These are phyloP conservation scores for Megaceryle maxima DNA, from an alignment of 2,113 vertebrate genomes.

Conservation along the genomic window DNA sequence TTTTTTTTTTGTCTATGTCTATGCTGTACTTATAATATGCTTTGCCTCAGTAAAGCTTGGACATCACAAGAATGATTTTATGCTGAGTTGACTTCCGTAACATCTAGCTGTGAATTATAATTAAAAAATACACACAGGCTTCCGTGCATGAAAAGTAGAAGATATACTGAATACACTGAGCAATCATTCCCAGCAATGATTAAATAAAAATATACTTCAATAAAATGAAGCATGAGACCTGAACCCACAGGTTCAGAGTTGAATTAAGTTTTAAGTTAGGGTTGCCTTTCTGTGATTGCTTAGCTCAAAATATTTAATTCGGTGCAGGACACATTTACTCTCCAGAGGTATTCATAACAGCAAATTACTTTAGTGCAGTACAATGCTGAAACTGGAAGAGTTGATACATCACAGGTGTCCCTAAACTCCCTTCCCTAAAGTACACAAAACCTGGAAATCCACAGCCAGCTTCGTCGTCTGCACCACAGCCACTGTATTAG, in stretches of 20 bases:
- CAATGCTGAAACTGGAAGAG: not conserved
- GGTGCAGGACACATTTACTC: not conserved
- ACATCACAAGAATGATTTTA: not conserved
- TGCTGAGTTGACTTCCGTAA: not conserved
- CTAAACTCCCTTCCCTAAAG: not conserved
- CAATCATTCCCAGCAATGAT: not conserved
- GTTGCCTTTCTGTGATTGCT: not conserved
- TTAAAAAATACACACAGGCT: not conserved
- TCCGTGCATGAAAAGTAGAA: not conserved
- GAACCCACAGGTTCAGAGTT: constrained; percentile 5
- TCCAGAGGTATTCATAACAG: not conserved
- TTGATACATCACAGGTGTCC: not conserved
- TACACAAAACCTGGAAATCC: not conserved
- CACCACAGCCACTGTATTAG: not conserved
- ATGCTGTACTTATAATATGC: not conserved
- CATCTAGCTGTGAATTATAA: not conserved
- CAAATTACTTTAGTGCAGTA: not conserved
- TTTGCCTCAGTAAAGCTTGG: not conserved
- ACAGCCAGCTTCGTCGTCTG: not conserved
- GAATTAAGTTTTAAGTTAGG: constrained; percentile 8
- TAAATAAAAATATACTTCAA: not conserved
- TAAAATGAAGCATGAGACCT: not conserved
- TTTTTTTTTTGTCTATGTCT: not conserved
- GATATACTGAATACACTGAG: not conserved
- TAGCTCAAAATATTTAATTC: constrained; percentile 31